These are phyloP conservation scores for Trichechus manatus DNA, from an alignment of 2,113 vertebrate species.

Conservation along the genomic window DNA sequence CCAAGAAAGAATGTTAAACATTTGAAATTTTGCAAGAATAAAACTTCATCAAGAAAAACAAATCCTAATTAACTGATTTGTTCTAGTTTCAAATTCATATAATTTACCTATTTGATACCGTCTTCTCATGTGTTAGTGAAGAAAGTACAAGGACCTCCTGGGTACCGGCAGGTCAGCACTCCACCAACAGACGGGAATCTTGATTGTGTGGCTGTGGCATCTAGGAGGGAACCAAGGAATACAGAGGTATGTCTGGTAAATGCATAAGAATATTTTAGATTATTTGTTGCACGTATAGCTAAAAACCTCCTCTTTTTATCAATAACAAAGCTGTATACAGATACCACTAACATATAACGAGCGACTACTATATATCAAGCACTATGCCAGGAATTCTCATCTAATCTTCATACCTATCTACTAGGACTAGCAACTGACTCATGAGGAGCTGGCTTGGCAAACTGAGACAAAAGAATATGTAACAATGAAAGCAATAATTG, in stretches of 20 bases:
- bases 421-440: neutral
- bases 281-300: neutral
- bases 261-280: neutral
- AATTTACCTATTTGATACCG: neutral
- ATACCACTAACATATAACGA: neutral
- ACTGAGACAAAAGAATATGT: neutral
- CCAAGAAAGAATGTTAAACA: neutral
- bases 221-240: neutral
- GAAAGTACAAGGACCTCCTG: neutral
- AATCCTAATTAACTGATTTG: neutral
- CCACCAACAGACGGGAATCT: neutral
- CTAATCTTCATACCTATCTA: neutral
- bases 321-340: neutral
- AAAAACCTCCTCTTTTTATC: neutral
- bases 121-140: neutral
- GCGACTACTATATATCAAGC: neutral
- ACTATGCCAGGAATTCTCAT: neutral
- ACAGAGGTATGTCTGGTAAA: neutral
- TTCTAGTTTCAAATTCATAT: neutral
- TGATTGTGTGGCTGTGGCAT: neutral
- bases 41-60: neutral
- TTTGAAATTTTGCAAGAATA: conserved; percentile 19
- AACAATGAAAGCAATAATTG: neutral
- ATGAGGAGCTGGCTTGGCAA: neutral
- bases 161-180: neutral